Percentiles rank a stretch among this genome's conserved stretches.
phyloP scores from a whole-genome alignment of 2,797 vertebrate genomes.

The Harpagifer antarcticus region DNA sequence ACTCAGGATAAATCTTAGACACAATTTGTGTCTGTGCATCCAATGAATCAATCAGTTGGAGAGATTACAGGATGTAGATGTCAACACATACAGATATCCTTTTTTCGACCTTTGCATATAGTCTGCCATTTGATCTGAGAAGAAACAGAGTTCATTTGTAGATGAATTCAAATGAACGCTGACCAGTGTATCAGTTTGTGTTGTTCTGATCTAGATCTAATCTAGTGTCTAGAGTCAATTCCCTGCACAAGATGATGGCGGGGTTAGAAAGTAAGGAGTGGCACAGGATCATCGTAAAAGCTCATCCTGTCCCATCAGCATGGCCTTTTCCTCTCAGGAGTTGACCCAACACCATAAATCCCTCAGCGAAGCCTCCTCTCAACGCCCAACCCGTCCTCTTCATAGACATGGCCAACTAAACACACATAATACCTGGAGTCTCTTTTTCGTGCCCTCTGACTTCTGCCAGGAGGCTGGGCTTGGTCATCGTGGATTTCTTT shows the following conservation, averaged over 20 bases:
- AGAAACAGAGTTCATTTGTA: not conserved
- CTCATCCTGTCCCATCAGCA: constrained; percentile 59
- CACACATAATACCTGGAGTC: constrained; percentile 20
- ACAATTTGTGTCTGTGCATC: constrained; percentile 15
- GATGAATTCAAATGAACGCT: constrained; percentile 1
- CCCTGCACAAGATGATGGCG: not conserved
- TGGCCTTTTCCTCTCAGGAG: constrained; percentile 52
- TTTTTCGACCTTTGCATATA: not conserved
- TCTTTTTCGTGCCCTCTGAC: constrained; percentile 3
- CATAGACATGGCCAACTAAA: constrained; percentile 35
- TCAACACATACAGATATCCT: not conserved
- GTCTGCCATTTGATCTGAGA: not conserved
- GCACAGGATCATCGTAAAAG: constrained; percentile 51
- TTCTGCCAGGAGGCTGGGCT: constrained; percentile 2
- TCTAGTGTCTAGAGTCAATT: not conserved
- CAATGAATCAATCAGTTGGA: constrained; percentile 11
- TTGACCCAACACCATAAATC: constrained; percentile 61
- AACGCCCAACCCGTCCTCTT: constrained; percentile 56
- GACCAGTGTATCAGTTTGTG: not conserved
- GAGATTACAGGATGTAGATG: not conserved
- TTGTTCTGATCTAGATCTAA: not conserved
- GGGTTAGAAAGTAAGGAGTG: constrained; percentile 33
- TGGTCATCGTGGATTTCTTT: constrained; percentile 1
- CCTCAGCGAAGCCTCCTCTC: constrained; percentile 48
- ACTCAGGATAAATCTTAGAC: constrained; percentile 30